phyloP scores from a whole-genome alignment of 2,888 invertebrate genomes.

The Agrotis ipsilon region DNA sequence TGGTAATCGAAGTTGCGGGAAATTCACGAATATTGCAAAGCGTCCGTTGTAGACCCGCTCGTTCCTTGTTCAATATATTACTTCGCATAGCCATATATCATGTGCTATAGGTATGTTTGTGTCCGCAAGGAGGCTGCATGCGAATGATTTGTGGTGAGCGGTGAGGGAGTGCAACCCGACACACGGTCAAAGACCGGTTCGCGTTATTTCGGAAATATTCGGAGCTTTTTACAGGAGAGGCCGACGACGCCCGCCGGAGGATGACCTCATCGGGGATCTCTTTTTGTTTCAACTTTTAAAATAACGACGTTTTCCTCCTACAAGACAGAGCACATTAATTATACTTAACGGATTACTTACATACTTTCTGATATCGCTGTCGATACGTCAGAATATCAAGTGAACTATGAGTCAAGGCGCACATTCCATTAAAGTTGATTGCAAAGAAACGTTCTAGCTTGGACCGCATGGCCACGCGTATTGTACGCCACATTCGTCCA shows the following conservation, averaged over 20 bases:
- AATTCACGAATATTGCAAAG: no score
- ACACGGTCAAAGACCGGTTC: conserved; percentile 89
- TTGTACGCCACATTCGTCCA: conserved; percentile 49
- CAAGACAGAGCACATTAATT: conserved; percentile 55
- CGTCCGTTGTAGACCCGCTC: neutral
- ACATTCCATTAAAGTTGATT: conserved; percentile 40
- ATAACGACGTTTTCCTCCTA: conserved; percentile 66
- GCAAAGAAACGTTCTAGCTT: conserved; percentile 26
- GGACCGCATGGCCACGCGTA: conserved; percentile 29
- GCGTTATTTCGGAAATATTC: conserved; percentile 86
- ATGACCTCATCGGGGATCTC: conserved; percentile 85
- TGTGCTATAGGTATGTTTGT: conserved; percentile 29
- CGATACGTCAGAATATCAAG: conserved; percentile 24
- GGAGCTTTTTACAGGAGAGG: conserved; percentile 76
- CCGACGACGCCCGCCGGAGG: conserved; percentile 69
- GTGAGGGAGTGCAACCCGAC: conserved; percentile 77
- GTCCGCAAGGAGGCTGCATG: conserved; percentile 69
- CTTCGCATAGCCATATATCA: conserved; percentile 1
- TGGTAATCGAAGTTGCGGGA: no score
- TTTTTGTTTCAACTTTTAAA: conserved; percentile 69
- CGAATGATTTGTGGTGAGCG: conserved; percentile 81
- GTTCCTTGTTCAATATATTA: conserved; percentile 28
- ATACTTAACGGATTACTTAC: conserved; percentile 56
- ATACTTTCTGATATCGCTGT: conserved; percentile 29
- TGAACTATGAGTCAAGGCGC: conserved; percentile 12